Base-by-base conservation (phyloP, 2,888 invertebrate species). In the Pseudanteris insignis region DNA sequence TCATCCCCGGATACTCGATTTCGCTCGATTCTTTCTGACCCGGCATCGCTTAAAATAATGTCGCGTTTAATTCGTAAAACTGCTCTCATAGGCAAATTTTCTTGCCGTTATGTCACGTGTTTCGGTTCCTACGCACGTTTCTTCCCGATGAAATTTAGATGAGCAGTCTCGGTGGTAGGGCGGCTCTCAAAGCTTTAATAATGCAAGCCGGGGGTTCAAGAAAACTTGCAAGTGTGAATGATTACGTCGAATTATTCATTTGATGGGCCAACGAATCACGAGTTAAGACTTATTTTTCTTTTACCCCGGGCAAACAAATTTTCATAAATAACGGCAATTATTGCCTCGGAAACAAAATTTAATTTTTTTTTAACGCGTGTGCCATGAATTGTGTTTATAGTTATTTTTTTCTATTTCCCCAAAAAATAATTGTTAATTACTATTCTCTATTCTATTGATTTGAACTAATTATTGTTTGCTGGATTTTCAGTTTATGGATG, bases 61-160 rank as follows among this genome's bases (percentile, higher is more conserved):
- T 15, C 10, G 15, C 12, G 30, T 24, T 54, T 46, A 33, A 54
- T 54, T 54, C 34, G 33, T 46, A 46, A 54, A 30, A 15, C 14
- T 21, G 33, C 13, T 38, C 8, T 18, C 26, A 10, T 30, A 25
- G 13, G 37, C 36, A 25, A 24, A 30, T 36, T 43, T 43, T 38
- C 36, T 44, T 10, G 5, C 14, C 40, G 9, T 14, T n/a, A 2
- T 29, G 34, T 41, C 34, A 21, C 21, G 12, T 25, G 9, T 38
- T 53, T 15, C 25, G 11, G 24, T 32, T 54, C 26, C 32, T 14
- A 9, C 9, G 30, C 30, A 37, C 38, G 33, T 46, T 41, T 34
- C 11, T 2, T n/a, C 12, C 33, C 26, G 44, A 54, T 54, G 38
- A 54, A 54, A 54, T 33, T 54, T 46, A 12, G 32, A 54, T 38